These are phyloP conservation scores for Leptinotarsa texana DNA, from an alignment of 1,140 invertebrate species.

Conservation along the genomic window DNA sequence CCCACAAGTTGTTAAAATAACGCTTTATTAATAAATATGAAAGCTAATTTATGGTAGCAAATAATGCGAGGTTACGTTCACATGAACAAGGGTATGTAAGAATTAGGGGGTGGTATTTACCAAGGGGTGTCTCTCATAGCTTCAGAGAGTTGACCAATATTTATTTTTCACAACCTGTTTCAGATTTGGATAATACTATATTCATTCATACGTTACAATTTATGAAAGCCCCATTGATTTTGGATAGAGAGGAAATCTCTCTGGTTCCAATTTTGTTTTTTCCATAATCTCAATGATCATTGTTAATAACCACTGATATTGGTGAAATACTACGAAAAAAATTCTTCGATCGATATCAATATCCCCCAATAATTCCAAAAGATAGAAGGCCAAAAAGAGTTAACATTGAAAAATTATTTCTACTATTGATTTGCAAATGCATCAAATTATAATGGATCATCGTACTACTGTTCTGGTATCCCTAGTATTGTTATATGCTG, in stretches of 20 bases:
- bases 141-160: background rate
- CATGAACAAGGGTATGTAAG: conserved; percentile 16
- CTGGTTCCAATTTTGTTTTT: too few relatives aligned
- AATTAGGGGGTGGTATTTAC: background rate
- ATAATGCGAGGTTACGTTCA: conserved; percentile 23
- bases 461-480: too few relatives aligned
- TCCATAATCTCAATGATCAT: too few relatives aligned
- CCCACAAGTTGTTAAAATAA: conserved; percentile 21
- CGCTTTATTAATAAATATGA: conserved; percentile 27
- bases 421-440: too few relatives aligned
- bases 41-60: conserved; percentile 23
- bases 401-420: too few relatives aligned
- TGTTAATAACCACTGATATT: too few relatives aligned
- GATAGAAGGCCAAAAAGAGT: too few relatives aligned
- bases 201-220: background rate
- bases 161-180: background rate
- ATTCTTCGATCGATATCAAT: too few relatives aligned
- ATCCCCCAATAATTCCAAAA: too few relatives aligned
- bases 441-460: too few relatives aligned
- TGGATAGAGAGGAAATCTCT: background rate
- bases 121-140: background rate
- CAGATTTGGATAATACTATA: background rate
- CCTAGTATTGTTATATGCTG: too few relatives aligned
- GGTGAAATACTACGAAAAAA: too few relatives aligned
- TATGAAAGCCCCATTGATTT: background rate